phyloP scores from a whole-genome alignment of 2,888 invertebrate genomes.

The Ochropleura leucogaster region DNA sequence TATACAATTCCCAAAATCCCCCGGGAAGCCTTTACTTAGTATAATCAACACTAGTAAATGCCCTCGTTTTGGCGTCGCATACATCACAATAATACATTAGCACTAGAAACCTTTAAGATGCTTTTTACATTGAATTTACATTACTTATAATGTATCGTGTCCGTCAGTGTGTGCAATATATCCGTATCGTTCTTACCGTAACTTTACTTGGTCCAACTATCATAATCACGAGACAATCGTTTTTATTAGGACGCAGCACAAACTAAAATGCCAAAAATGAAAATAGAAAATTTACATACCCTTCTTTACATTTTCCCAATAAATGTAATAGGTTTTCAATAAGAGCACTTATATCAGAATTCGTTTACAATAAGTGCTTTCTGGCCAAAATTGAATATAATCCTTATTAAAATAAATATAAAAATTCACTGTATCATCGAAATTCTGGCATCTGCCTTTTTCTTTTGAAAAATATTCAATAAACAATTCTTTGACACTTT shows the following conservation, averaged over 20 bases:
- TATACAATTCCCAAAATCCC: too few species aligned
- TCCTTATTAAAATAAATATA: background rate
- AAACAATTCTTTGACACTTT: background rate
- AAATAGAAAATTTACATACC: slow-evolving; percentile 20
- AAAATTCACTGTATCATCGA: slow-evolving; percentile 21
- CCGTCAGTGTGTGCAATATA: background rate
- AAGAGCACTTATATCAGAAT: slow-evolving; percentile 40
- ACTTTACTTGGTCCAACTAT: background rate
- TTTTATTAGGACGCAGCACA: background rate
- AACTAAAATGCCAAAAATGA: background rate
- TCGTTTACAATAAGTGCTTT: slow-evolving; percentile 45
- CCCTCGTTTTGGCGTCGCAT: too few species aligned
- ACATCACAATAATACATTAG: too few species aligned
- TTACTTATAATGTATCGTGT: background rate
- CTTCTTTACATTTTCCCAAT: slow-evolving; percentile 39
- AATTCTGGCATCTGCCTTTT: slow-evolving; percentile 2
- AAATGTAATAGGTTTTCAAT: slow-evolving; percentile 36
- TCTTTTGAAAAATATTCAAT: slow-evolving; percentile 2
- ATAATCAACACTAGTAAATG: too few species aligned
- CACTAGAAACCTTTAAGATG: too few species aligned
- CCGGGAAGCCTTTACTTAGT: too few species aligned
- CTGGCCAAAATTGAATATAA: slow-evolving; percentile 22
- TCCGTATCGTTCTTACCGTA: background rate
- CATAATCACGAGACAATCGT: background rate
- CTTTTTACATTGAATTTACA: too few species aligned